Percentiles rank a stretch among this genome's conserved stretches.
Evolutionary conservation across 2,113 vertebrate species (phyloP).

Genomic region (Oceanodroma tethys): DNA sequence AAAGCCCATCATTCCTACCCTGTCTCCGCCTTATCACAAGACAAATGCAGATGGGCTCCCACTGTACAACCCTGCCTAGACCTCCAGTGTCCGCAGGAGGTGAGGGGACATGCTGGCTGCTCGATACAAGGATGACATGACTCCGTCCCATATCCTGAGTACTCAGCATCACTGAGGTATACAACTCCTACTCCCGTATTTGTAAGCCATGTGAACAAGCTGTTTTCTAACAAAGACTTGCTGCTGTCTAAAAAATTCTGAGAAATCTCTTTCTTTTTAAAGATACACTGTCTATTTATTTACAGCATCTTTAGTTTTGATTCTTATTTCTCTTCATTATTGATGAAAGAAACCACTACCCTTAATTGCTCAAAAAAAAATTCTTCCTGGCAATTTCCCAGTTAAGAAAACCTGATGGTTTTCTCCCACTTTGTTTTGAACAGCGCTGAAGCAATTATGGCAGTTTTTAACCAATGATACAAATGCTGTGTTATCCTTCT

Average conservation of each 20-base stretch:
- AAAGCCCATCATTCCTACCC: background rate
- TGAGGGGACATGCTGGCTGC: background rate
- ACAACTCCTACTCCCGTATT: background rate
- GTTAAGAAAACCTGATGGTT: background rate
- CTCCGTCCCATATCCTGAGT: background rate
- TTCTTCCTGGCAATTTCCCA: background rate
- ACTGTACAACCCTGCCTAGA: background rate
- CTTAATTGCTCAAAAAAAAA: background rate
- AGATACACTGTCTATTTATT: background rate
- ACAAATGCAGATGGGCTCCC: background rate
- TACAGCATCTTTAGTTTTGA: background rate
- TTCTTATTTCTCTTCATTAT: background rate
- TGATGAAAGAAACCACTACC: background rate
- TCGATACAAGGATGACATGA: background rate
- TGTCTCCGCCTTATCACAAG: background rate
- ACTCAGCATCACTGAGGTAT: background rate
- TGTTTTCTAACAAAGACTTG: background rate
- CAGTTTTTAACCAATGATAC: background rate
- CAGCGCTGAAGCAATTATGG: background rate
- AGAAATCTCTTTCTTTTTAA: constrained; percentile 27
- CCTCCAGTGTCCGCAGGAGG: background rate
- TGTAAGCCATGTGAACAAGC: background rate
- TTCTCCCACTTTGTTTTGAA: constrained; percentile 12
- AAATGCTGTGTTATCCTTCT: background rate
- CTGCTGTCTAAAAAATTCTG: background rate